These are phyloP conservation scores for Papilio machaon DNA, from an alignment of 1,140 invertebrate genomes.

Conservation along the genomic window DNA sequence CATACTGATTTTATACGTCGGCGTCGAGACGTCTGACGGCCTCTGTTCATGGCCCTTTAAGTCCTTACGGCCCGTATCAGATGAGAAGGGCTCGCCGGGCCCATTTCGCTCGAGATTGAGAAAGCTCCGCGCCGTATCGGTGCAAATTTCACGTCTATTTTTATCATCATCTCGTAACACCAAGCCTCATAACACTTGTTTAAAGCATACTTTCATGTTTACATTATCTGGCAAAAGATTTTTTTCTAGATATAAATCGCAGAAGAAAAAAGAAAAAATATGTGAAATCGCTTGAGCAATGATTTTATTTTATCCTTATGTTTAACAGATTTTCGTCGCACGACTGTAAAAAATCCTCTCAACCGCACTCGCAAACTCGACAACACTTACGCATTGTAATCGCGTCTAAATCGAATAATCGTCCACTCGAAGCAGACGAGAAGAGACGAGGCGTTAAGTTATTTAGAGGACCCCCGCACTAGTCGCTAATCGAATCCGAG, in stretches of 20 bases:
- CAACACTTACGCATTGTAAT: constrained; percentile 73
- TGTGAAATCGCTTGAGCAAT: too few relatives aligned
- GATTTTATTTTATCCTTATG: background rate
- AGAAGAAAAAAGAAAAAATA: too few relatives aligned
- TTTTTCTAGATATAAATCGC: background rate
- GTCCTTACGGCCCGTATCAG: constrained; percentile 42
- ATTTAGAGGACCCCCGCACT: constrained; percentile 68
- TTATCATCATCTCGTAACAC: constrained; percentile 21
- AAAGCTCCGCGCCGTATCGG: constrained; percentile 29
- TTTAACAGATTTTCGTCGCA: background rate
- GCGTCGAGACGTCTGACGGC: constrained; percentile 46
- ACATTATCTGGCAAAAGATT: background rate
- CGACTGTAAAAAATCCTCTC: constrained; percentile 40
- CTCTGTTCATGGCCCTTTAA: constrained; percentile 45
- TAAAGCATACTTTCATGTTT: background rate
- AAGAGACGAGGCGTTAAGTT: constrained; percentile 57
- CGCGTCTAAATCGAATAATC: constrained; percentile 73
- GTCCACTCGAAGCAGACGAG: constrained; percentile 71
- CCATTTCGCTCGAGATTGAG: constrained; percentile 37
- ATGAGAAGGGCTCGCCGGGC: constrained; percentile 34
- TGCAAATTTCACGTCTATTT: constrained; percentile 31
- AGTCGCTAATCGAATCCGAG: constrained; percentile 76
- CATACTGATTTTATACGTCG: constrained; percentile 68
- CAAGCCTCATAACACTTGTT: constrained; percentile 11
- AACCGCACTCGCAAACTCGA: constrained; percentile 53